These are phyloP conservation scores for Pantherophis alleghaniensis DNA, from an alignment of 2,797 vertebrate genomes.

Conservation along the genomic window DNA sequence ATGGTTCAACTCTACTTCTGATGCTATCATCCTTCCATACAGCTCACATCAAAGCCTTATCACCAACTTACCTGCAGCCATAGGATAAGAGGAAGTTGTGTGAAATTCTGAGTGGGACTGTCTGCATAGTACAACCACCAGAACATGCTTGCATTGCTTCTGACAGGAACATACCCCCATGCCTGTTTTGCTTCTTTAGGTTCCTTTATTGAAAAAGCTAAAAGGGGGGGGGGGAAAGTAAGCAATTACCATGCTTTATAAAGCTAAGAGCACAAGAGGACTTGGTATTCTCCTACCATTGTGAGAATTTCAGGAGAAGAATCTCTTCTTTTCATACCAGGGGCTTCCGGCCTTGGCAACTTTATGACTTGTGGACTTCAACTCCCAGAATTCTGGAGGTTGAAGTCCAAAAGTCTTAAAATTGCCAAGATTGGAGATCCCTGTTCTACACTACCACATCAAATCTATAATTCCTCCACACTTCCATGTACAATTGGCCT, in stretches of 20 bases:
- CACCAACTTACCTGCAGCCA: slow-evolving; percentile 89
- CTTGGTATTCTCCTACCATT: background rate
- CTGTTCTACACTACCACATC: background rate
- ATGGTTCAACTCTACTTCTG: background rate
- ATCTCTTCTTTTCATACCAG: background rate
- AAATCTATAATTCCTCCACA: background rate
- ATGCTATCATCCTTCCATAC: background rate
- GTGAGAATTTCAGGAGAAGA: background rate
- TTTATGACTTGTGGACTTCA: background rate
- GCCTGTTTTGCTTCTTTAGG: slow-evolving; percentile 69
- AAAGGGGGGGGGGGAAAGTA: background rate
- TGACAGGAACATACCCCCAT: slow-evolving; percentile 88
- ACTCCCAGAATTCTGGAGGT: background rate
- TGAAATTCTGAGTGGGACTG: slow-evolving; percentile 69
- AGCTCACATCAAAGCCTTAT: background rate
- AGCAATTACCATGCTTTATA: background rate
- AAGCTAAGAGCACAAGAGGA: background rate
- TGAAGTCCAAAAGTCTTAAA: background rate
- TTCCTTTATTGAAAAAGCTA: slow-evolving; percentile 58
- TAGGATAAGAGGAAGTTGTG: slow-evolving; percentile 85
- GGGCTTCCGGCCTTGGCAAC: background rate
- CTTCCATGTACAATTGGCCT: background rate
- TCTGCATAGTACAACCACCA: slow-evolving; percentile 95
- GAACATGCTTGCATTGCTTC: slow-evolving; percentile 90
- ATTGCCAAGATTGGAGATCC: background rate